A percentile compares a stretch with the other conserved stretches of the same genome.
phyloP scores from a whole-genome alignment of 2,113 vertebrate species.

The Anseranas semipalmata region DNA sequence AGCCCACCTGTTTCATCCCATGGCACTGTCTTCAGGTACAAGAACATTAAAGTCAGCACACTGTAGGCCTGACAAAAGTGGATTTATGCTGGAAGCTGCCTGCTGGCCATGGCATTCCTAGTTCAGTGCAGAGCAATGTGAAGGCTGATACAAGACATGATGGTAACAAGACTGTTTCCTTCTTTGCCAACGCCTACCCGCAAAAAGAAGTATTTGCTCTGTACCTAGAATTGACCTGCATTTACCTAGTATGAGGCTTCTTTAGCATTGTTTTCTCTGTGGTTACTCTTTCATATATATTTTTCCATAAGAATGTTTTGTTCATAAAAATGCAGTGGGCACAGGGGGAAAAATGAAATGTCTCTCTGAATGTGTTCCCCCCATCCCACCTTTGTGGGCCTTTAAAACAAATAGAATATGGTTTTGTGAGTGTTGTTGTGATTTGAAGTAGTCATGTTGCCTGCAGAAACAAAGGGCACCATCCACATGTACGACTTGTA shows the following conservation, averaged over 20 bases:
- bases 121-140: accelerated
- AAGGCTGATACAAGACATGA: not conserved
- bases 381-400: not conserved
- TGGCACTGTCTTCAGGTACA: not conserved
- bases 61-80: not conserved
- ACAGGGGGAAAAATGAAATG: not conserved
- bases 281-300: not conserved
- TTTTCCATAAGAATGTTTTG: not conserved
- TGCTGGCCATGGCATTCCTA: not conserved
- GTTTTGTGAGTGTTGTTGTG: not conserved
- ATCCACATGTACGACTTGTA: not conserved
- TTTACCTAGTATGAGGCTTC: not conserved
- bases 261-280: not conserved
- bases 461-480: not conserved
- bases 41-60: not conserved
- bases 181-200: not conserved
- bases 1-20: not conserved
- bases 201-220: not conserved
- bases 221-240: not conserved
- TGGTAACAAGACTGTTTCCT: not conserved
- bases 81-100: not conserved
- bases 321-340: not conserved
- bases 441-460: not conserved
- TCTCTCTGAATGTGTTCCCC: not conserved
- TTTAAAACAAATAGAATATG: not conserved